Evolutionary conservation across 2,797 vertebrate species (phyloP), one percentile per base, ranked within the genome.

Genomic region (Allobates femoralis): DNA sequence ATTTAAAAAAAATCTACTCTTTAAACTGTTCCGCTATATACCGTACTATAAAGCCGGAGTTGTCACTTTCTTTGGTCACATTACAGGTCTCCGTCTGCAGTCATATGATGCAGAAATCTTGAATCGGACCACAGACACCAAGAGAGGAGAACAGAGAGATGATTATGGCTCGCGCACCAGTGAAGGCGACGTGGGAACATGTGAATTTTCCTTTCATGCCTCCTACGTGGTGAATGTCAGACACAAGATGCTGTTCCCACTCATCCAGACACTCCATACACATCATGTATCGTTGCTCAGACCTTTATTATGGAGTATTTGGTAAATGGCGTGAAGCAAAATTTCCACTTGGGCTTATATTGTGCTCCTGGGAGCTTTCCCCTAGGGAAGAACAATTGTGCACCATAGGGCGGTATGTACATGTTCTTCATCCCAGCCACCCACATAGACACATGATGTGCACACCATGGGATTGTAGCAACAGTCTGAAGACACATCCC

Each of bases 401-500:
- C 30, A 34, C 62, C 8, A n/a, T 1, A 10, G 26, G 14, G 64
- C 3, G 7, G 32, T 34, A 41, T 6, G 79, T 66, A 18, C 34
- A 19, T 12, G 30, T 67, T 76, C n/a, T 46, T 23, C 11, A 86
- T 83, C 73, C 60, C 53, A n/a, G 32, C 64, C 64, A 26, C 86
- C 53, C 74, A 51, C 46, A 58, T 7, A 60, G 51, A 30, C 12
- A n/a, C 55, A 74, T 41, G 28, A 87, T 87, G 81, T 53, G 75
- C 81, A 87, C 86, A 87, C 75, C 28, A 26, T 62, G 30, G 51
- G 73, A 86, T 71, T 87, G 81, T 80, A 84, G 86, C 86, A 87
- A 87, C 14, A 19, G 66, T 84, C 81, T 87, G 86, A 87, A 56
- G 64, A 87, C 86, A 87, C 81, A 79, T 79, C 81, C 81, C 86